Conservation (phyloP, 2,888 invertebrate species). For the Hydrotaea cyrtoneurina region DNA sequence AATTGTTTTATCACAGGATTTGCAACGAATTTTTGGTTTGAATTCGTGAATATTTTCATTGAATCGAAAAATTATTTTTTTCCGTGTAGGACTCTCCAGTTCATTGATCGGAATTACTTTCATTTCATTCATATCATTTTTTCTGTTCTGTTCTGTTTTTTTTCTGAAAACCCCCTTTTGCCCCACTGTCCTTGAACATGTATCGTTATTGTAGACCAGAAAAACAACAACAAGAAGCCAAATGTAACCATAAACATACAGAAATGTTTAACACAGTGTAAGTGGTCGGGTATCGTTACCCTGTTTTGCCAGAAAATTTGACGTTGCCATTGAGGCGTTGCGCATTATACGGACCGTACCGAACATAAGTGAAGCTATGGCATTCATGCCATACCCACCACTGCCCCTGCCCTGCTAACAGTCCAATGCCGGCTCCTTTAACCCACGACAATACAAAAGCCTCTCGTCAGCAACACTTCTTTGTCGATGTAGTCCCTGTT, state of each 20-base stretch:
- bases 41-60: too few species aligned
- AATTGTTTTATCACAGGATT: too few species aligned
- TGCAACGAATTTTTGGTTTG: too few species aligned
- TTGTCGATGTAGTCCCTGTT: background rate
- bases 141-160: background rate
- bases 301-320: constrained; percentile 66
- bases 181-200: constrained; percentile 58
- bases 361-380: constrained; percentile 27
- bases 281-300: constrained; percentile 67
- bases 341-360: constrained; percentile 65
- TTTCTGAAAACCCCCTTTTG: background rate
- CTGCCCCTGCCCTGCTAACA: background rate
- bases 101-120: too few species aligned
- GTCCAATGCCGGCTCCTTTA: background rate
- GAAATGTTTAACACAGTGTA: constrained; percentile 47
- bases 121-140: too few species aligned
- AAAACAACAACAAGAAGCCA: constrained; percentile 34
- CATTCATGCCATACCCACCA: constrained; percentile 15
- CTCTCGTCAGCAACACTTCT: background rate
- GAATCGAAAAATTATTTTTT: too few species aligned
- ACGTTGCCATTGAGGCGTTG: constrained; percentile 67
- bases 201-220: constrained; percentile 61
- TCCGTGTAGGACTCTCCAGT: too few species aligned
- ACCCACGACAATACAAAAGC: constrained; percentile 25
- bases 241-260: constrained; percentile 26